Percentiles rank a stretch among this genome's conserved stretches.
These are phyloP conservation scores for Metellina segmentata DNA, from an alignment of 2,888 invertebrate species.

Conservation along the genomic window DNA sequence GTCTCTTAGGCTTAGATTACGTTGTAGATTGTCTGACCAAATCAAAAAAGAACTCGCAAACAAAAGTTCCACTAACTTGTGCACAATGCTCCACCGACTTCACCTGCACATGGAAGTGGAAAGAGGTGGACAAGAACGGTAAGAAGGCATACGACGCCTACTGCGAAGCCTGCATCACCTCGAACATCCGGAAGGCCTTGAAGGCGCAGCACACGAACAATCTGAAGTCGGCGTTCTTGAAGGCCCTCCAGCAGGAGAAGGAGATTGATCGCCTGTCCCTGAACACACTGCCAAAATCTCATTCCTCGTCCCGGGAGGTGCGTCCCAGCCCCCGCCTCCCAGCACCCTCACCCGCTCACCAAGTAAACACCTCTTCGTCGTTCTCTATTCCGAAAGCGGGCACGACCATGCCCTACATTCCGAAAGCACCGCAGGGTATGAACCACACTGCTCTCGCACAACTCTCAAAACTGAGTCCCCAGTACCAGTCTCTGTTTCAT, in stretches of 20 bases:
- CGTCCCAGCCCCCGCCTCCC: conserved; percentile 1
- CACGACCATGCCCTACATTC: conserved; percentile 59
- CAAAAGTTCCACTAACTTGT: conserved; percentile 93
- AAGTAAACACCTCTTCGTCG: conserved; percentile 17
- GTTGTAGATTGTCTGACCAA: conserved; percentile 97
- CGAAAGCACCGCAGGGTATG: conserved; percentile 40
- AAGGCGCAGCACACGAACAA: conserved; percentile 99
- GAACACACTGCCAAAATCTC: conserved; percentile 72
- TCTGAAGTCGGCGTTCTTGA: conserved; percentile 98
- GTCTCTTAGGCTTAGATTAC: conserved; percentile 96
- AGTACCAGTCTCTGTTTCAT: conserved; percentile 77
- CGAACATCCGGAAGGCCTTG: conserved; percentile 97
- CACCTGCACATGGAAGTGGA: conserved; percentile 99
- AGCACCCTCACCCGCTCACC: conserved; percentile 59
- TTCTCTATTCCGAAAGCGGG: conserved; percentile 62
- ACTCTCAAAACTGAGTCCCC: conserved; percentile 78
- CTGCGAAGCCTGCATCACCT: conserved; percentile 98
- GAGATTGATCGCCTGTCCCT: conserved; percentile 92
- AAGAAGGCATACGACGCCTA: conserved; percentile 89
- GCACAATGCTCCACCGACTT: conserved; percentile 98
- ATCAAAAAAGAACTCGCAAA: conserved; percentile 86
- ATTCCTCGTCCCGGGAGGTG: conserved; percentile 23
- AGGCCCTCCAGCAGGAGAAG: conserved; percentile 98
- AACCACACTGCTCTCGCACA: conserved; percentile 80
- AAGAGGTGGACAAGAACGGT: conserved; percentile 84